Conservation (phyloP, 2,888 invertebrate species). For the Petrophora chlorosata region DNA sequence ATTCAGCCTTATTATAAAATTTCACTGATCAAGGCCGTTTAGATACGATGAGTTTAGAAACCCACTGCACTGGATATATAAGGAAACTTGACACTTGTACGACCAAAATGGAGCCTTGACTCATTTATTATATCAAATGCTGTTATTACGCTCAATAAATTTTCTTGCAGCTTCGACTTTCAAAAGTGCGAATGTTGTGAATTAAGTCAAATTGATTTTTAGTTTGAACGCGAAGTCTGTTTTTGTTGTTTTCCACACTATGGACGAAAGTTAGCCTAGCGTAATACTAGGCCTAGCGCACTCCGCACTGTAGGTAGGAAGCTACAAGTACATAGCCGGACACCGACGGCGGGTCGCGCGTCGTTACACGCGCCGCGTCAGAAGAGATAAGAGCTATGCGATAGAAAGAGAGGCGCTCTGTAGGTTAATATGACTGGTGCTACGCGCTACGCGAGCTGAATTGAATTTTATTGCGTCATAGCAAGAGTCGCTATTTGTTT, state of each 20-base stretch:
- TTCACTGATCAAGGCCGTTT: constrained; percentile 35
- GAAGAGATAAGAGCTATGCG: too few relatives aligned
- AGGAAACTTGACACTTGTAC: constrained; percentile 49
- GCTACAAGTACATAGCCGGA: too few relatives aligned
- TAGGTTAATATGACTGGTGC: too few relatives aligned
- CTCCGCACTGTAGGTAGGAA: too few relatives aligned
- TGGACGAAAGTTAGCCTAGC: too few relatives aligned
- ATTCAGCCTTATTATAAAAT: constrained; percentile 28
- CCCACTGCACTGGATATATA: constrained; percentile 33
- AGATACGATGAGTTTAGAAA: constrained; percentile 48
- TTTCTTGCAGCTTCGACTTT: constrained; percentile 12
- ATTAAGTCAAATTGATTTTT: neutral
- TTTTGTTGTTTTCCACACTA: neutral
- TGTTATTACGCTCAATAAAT: constrained; percentile 21
- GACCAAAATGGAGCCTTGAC: constrained; percentile 49
- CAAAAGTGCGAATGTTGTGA: constrained; percentile 1
- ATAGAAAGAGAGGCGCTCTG: too few relatives aligned
- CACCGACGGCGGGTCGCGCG: too few relatives aligned
- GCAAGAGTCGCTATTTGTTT: too few relatives aligned
- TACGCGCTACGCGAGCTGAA: too few relatives aligned
- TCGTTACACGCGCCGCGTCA: too few relatives aligned
- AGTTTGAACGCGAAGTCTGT: neutral
- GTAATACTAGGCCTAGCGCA: too few relatives aligned
- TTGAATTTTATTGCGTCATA: too few relatives aligned
- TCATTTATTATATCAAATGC: constrained; percentile 51